A percentile compares a stretch with the other conserved stretches of the same genome.
Conservation (phyloP, 2,888 invertebrate genomes). For the Drepanosiphum platanoidis region DNA sequence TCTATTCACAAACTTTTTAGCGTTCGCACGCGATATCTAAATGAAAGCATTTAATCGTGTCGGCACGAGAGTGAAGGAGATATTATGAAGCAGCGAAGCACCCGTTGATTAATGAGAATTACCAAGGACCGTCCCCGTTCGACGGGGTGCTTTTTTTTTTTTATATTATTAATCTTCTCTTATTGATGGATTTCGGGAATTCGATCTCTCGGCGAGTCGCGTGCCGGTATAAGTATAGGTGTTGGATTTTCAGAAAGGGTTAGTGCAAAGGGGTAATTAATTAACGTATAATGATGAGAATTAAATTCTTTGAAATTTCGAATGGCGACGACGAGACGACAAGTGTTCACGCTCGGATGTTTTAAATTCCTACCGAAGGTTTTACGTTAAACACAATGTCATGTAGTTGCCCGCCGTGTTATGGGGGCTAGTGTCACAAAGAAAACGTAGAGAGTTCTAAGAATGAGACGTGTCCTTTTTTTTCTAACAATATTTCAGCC, state of each 20-base stretch:
- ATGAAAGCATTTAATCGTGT: background rate
- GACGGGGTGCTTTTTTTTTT: background rate
- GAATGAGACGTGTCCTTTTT: too few species aligned
- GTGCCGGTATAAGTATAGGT: background rate
- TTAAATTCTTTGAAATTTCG: background rate
- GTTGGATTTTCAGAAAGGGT: background rate
- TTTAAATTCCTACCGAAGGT: background rate
- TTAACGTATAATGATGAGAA: background rate
- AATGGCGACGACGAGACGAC: background rate
- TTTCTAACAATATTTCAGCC: too few species aligned
- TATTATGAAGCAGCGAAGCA: too few species aligned
- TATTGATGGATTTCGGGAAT: background rate
- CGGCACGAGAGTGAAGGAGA: background rate
- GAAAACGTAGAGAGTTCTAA: too few species aligned
- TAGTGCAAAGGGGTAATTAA: background rate
- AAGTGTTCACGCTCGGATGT: background rate
- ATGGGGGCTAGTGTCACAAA: too few species aligned
- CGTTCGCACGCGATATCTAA: too few species aligned
- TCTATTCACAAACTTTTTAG: too few species aligned
- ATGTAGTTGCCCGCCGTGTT: too few species aligned
- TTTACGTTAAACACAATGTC: background rate
- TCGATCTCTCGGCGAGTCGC: background rate
- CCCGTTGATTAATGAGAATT: background rate
- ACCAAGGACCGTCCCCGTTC: background rate
- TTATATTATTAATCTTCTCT: background rate